These are phyloP conservation scores for fruit fly (Drosophila melanogaster) DNA, from an alignment of 1,140 invertebrate genomes.

Conservation along the genomic window Release_6_plus_ISO1_MT NT_033779.5:21918501-21919000, in stretches of 20 bases:
- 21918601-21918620: constrained; percentile 44
- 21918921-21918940: constrained; percentile 80
- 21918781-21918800: constrained; percentile 66
- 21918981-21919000: constrained; percentile 66
- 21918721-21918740: constrained; percentile 7
- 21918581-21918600: constrained; percentile 1
- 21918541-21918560: constrained; percentile 31
- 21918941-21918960: constrained; percentile 62
- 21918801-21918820: constrained; percentile 67
- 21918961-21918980: constrained; percentile 1
- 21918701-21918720: constrained; percentile 71
- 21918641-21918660: constrained; percentile 84
- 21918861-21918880: constrained; percentile 78
- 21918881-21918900: constrained; percentile 83
- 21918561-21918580: constrained; percentile 28
- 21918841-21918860: constrained; percentile 58
- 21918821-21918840: constrained; percentile 33
- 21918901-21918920: constrained; percentile 82
- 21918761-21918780: constrained; percentile 53
- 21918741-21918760: constrained; percentile 3
- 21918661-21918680: constrained; percentile 84
- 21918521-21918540: background rate
- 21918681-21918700: constrained; percentile 84
- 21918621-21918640: constrained; percentile 73
- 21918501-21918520: background rate